Percentiles rank a stretch among this genome's conserved stretches.
These are phyloP conservation scores for Zoanthus sociatus DNA, from an alignment of 92 coral and sea anemone genomes.

Conservation along the genomic window DNA sequence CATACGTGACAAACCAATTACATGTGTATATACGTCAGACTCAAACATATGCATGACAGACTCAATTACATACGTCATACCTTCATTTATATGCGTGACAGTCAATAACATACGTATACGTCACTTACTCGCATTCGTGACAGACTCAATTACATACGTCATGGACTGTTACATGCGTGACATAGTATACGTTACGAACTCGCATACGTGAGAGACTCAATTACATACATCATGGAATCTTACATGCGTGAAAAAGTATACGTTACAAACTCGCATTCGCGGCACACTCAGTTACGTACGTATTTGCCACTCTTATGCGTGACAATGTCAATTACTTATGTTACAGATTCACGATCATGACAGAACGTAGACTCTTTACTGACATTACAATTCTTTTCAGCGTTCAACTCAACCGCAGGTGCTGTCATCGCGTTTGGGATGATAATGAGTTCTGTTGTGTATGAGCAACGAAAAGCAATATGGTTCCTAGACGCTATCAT, in stretches of 20 bases:
- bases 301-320: background rate
- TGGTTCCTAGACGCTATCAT: conserved; percentile 95
- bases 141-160: background rate
- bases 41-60: background rate
- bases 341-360: background rate
- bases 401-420: conserved; percentile 92
- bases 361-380: background rate
- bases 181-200: too few species aligned
- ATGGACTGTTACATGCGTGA: too few species aligned
- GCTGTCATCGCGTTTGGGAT: conserved; percentile 94
- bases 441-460: conserved; percentile 77
- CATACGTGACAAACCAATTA: background rate
- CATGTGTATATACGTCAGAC: background rate
- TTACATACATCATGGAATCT: too few species aligned
- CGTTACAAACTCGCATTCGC: too few species aligned
- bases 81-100: too few species aligned
- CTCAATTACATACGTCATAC: background rate
- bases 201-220: background rate
- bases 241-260: too few species aligned
- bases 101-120: background rate
- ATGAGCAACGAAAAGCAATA: conserved; percentile 75
- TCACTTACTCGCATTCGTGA: background rate
- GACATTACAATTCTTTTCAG: conserved; percentile 50
- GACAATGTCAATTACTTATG: too few species aligned
- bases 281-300: background rate